phyloP scores from a whole-genome alignment of 2,113 vertebrate species.

The Tetrax tetrax region DNA sequence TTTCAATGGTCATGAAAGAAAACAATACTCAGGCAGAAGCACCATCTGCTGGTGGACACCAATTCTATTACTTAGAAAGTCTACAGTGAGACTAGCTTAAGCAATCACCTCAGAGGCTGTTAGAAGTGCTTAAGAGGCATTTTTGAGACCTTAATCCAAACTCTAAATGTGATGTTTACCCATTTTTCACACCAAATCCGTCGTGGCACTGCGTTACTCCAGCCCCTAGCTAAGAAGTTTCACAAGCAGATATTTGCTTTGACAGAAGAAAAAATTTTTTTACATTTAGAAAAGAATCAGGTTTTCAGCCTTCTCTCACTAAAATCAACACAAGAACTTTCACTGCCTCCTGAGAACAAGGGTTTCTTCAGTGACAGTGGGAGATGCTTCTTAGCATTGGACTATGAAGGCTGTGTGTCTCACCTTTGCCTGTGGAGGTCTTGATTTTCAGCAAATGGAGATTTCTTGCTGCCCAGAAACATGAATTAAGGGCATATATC shows the following conservation, averaged over 20 bases:
- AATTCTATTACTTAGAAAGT: background rate
- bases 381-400: background rate
- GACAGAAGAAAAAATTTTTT: background rate
- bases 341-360: background rate
- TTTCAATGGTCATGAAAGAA: background rate
- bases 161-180: background rate
- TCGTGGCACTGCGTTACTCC: background rate
- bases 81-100: background rate
- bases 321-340: background rate
- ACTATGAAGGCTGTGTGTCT: background rate
- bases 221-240: background rate
- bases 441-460: background rate
- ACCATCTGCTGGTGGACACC: conserved; percentile 14
- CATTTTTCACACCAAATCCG: background rate
- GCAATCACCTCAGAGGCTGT: background rate
- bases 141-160: background rate
- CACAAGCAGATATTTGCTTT: background rate
- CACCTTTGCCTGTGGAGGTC: background rate
- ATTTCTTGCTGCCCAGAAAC: background rate
- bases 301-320: background rate
- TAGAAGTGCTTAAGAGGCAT: background rate
- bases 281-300: background rate
- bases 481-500: background rate
- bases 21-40: background rate
- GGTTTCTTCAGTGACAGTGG: background rate